A percentile compares a stretch with the other conserved stretches of the same genome.
phyloP scores from a whole-genome alignment of 1,140 invertebrate species.

The Rhopalosiphum maidis region DNA sequence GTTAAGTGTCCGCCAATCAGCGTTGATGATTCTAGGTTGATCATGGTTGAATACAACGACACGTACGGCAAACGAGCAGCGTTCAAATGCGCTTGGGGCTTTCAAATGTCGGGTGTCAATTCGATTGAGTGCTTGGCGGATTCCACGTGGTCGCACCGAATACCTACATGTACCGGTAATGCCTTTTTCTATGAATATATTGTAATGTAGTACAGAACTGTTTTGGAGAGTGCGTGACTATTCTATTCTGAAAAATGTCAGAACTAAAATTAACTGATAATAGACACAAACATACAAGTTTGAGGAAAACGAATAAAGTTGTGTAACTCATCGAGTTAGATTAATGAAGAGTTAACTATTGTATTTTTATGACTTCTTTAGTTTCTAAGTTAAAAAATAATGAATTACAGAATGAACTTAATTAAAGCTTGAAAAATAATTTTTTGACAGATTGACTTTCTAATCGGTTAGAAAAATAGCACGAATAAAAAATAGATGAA shows the following conservation, averaged over 20 bases:
- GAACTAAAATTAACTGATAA: background rate
- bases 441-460: too few relatives aligned
- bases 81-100: constrained; percentile 84
- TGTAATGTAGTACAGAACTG: background rate
- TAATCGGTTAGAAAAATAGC: too few relatives aligned
- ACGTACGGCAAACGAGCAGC: constrained; percentile 73
- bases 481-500: too few relatives aligned
- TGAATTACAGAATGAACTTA: too few relatives aligned
- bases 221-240: background rate
- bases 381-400: too few relatives aligned
- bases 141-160: constrained; percentile 78
- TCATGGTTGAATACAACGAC: constrained; percentile 70
- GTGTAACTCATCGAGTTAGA: too few relatives aligned
- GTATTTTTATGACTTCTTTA: too few relatives aligned
- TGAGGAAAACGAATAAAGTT: background rate
- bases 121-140: constrained; percentile 78
- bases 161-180: constrained; percentile 70
- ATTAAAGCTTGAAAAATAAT: too few relatives aligned
- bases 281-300: background rate
- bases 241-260: background rate
- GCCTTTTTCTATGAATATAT: background rate
- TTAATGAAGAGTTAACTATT: too few relatives aligned
- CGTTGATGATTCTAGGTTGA: constrained; percentile 66
- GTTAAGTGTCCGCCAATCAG: constrained; percentile 75
- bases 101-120: constrained; percentile 74